phyloP scores from a whole-genome alignment of 2,113 vertebrate genomes.

The Aptenodytes forsteri region DNA sequence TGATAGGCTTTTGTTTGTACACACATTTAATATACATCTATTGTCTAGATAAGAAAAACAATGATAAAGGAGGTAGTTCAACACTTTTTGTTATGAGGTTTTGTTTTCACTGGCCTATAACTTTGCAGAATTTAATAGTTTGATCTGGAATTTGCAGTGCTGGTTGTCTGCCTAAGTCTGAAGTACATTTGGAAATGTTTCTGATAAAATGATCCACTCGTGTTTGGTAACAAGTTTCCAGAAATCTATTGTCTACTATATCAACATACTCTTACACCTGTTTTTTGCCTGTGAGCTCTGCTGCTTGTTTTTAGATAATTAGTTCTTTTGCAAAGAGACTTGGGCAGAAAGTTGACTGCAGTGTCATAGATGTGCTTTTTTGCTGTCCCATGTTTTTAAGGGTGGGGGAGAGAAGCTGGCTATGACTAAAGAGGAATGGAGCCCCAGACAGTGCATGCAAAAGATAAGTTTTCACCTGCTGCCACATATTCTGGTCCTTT shows the following conservation, averaged over 20 bases:
- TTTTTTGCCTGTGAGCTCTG: background rate
- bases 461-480: background rate
- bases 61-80: background rate
- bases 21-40: background rate
- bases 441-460: background rate
- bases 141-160: background rate
- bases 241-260: background rate
- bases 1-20: background rate
- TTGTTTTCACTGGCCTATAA: background rate
- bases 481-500: background rate
- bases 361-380: background rate
- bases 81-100: background rate
- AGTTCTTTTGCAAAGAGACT: background rate
- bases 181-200: background rate
- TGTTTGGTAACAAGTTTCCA: background rate
- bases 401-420: background rate
- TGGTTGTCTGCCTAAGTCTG: background rate
- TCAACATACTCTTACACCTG: background rate
- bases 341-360: background rate
- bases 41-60: background rate
- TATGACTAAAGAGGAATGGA: background rate
- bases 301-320: background rate
- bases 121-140: background rate
- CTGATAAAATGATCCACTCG: background rate
- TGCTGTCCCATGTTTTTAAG: background rate